phyloP scores from a whole-genome alignment of 2,888 invertebrate genomes.

The Cheiracanthium punctorium region DNA sequence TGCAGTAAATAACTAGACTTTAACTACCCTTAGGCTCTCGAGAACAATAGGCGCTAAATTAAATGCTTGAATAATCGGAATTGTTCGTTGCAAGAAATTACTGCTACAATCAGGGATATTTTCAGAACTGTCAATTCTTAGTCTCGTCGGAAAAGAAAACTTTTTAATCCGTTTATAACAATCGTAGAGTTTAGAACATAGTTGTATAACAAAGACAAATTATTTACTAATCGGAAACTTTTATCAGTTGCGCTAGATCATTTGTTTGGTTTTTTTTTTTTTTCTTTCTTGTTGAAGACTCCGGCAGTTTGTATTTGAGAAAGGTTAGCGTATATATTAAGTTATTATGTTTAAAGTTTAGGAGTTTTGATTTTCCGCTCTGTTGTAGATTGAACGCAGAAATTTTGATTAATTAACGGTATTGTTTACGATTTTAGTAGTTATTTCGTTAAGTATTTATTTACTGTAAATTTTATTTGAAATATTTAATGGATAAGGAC shows the following conservation, averaged over 20 bases:
- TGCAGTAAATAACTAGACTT: not conserved
- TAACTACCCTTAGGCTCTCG: not conserved
- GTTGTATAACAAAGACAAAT: constrained; percentile 8
- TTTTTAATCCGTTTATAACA: constrained; percentile 14
- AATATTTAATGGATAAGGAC: no score
- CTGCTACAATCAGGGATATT: not conserved
- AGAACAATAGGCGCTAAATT: not conserved
- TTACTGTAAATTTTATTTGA: no score
- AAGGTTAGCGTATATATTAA: no score
- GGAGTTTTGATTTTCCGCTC: no score
- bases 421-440: no score
- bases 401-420: no score
- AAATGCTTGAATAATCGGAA: constrained; percentile 10
- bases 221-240: constrained; percentile 4
- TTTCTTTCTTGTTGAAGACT: no score
- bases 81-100: not conserved
- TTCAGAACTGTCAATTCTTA: not conserved
- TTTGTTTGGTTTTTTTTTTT: not conserved
- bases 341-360: no score
- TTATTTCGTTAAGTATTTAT: no score
- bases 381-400: no score
- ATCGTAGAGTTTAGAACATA: not conserved
- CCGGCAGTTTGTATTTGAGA: no score
- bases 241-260: not conserved
- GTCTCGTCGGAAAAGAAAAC: not conserved